Base-by-base conservation (phyloP, 1,140 invertebrate genomes). In the Phocides pigmalion region DNA sequence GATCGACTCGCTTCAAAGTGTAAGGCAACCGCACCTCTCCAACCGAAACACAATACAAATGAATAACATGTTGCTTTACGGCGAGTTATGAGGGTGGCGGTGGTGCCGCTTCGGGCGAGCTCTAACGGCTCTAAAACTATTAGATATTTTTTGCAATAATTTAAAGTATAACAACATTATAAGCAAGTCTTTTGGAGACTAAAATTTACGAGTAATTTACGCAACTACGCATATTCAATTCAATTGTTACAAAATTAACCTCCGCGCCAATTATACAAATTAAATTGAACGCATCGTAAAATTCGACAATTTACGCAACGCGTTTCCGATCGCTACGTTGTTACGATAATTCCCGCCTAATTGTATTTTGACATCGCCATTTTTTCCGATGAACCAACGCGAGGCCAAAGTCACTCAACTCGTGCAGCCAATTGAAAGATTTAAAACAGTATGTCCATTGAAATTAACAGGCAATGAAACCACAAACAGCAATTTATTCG, bases 301-400 rank as follows among this genome's bases (percentile, higher is more conserved):
- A 61, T 61, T 61, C 58, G 58, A 61, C 58, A 61, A 49, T 49
- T 61, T 61, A 50, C 58, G 44, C 58, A 61, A 61, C 58, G 58
- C 17, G 25, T 61, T 22, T 61, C 58, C 58, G 58, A 61, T 61
- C 58, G 58, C 32, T 12, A 41, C 2, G 51, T 1, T 22, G 22
- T 61, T 49, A 61, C 44, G 19, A 39, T 61, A 61, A 49, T 49
- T 62, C 58, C 28, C 46, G 58, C 32, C 28, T 9, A 62, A 62
- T 25, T 22, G 17, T 19, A 62, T 62, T 62, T 62, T 62, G 58
- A 62, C 58, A 62, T 62, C 46, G 32, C 32, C 22, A 47, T 49
- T 61, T 61, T 62, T 50, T 2, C 28, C 12, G 17, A 47, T 47
- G 16, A 49, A 17, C 32, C n/a, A 50, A 62, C 28, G 9, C 46